These are phyloP conservation scores for Heteractis magnifica DNA, from an alignment of 92 coral and sea anemone species.

Conservation along the genomic window DNA sequence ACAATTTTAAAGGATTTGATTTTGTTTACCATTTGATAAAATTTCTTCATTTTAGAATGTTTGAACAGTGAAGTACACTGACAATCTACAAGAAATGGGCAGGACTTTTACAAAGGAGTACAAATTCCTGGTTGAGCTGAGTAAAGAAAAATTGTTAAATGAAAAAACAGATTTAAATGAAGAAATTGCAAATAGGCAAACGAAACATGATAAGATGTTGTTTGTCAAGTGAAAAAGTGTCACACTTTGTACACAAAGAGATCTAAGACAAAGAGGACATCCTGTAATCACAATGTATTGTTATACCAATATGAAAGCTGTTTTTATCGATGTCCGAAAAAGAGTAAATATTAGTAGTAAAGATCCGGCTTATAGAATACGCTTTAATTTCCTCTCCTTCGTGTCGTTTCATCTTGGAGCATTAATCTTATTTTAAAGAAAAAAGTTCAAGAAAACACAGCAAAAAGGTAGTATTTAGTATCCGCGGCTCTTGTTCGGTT, in stretches of 20 bases:
- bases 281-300: not conserved
- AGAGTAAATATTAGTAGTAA: not conserved
- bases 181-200: not conserved
- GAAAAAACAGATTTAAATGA: not conserved
- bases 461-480: not conserved
- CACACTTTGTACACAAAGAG: not conserved
- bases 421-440: not conserved
- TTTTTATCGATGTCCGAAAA: not conserved
- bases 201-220: not conserved
- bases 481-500: not conserved
- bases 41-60: not conserved
- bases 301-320: not conserved
- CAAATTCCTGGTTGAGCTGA: not conserved
- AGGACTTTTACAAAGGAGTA: not conserved
- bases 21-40: not conserved
- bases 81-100: not conserved
- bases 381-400: not conserved
- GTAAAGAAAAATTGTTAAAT: not conserved
- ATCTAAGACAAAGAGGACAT: not conserved
- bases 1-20: not conserved
- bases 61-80: not conserved
- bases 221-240: not conserved
- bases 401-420: not conserved
- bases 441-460: not conserved
- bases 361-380: not conserved